Evolutionary conservation across 64 coral and sea anemone species (phyloP), one percentile per base, ranked within the genome.

Genomic region (Montipora foliosa): DNA sequence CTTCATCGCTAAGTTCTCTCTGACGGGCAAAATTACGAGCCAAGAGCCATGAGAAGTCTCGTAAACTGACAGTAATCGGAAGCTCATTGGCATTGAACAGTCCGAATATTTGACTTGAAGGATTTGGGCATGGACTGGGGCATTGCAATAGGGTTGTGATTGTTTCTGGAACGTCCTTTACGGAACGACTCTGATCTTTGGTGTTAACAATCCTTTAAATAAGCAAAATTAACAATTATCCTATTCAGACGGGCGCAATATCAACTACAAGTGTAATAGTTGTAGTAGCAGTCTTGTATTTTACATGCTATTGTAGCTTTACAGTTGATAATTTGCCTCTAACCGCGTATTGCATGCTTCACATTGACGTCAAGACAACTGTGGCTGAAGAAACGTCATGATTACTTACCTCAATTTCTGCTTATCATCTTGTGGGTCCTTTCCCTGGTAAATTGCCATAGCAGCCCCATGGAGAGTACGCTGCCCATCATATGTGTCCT

Each of bases 21-120:
- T 44, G 24, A 12, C 37, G 7, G 8, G 74, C 4, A 3, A 76
- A 46, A 44, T 10, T 74, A 74, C 78, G 89, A 13, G 73, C 71
- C 15, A 77, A 9, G 6, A 89, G 24, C 87, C 87, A 89, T 17
- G 89, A n/a, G 22, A 58, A 59, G 50, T 91, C 74, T 8, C 60
- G 60, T 24, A 52, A 24, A 13, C 22, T 52, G 45, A 91, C 48
- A 5, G n/a, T 59, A 22, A 49, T 47, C 13, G 89, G 44, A 2
- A 66, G 22, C 16, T 91, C 49, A 24, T 91, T 12, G 9, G 70
- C 60, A 52, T 8, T 22, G 6, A 53, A 49, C 17, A 91, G 74
- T 2, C 48, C 76, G 53, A 91, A 91, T 10, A 81, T 16, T 51
- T 60, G 50, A 68, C 19, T 53, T 64, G 66, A 44, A 13, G 89